Percentiles rank a stretch among this genome's conserved stretches.
Evolutionary conservation across 2,888 invertebrate genomes (phyloP).

Genomic region (Melanchra persicariae): DNA sequence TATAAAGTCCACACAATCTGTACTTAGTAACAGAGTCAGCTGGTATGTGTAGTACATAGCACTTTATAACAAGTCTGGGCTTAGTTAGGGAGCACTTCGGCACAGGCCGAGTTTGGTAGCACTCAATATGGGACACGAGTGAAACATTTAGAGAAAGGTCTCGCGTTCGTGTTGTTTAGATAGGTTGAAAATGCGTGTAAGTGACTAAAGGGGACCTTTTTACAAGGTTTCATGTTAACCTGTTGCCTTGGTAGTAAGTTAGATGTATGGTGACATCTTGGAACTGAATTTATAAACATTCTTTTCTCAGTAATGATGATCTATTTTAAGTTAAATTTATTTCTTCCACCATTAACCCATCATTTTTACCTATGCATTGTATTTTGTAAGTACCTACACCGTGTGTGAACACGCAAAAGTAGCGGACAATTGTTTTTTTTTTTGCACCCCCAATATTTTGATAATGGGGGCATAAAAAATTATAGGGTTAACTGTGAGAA

Average conservation of each 20-base stretch:
- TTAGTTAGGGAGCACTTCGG: conserved; percentile 58
- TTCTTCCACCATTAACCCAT: no score
- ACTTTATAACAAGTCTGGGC: conserved; percentile 61
- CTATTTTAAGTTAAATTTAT: no score
- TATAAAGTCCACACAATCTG: conserved; percentile 45
- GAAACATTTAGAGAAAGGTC: conserved; percentile 37
- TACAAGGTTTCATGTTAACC: not conserved
- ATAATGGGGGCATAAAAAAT: no score
- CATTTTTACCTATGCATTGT: no score
- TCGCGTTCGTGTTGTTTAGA: conserved; percentile 13
- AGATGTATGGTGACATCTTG: no score
- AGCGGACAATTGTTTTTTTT: no score
- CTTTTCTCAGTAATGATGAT: no score
- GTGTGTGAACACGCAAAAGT: no score
- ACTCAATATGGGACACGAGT: conserved; percentile 44
- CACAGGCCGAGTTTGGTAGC: conserved; percentile 46
- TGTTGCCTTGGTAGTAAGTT: not conserved
- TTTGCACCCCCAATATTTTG: no score
- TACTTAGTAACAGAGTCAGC: conserved; percentile 55
- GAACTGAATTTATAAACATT: no score
- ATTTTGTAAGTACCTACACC: no score
- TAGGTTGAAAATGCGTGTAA: conserved; percentile 3
- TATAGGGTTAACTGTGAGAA: no score
- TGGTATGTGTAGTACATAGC: conserved; percentile 52
- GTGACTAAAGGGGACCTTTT: conserved; percentile 5